These are phyloP conservation scores for Suncus etruscus DNA, from an alignment of 2,113 vertebrate species.

Conservation along the genomic window DNA sequence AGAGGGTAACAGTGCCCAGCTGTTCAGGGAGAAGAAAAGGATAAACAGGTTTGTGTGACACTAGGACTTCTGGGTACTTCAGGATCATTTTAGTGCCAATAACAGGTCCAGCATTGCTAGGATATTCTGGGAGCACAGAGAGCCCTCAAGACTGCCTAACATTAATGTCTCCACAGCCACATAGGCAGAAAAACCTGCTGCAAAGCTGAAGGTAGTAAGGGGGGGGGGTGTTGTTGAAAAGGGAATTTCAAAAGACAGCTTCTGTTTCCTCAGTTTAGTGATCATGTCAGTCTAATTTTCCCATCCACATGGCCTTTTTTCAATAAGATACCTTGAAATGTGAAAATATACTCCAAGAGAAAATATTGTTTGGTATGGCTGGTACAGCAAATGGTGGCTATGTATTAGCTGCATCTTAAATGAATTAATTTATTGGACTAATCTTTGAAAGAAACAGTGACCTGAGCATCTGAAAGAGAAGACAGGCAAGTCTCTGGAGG, in stretches of 20 bases:
- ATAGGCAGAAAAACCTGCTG: not conserved
- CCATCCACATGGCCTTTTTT: not conserved
- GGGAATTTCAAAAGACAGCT: not conserved
- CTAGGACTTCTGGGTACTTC: not conserved
- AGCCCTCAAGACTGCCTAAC: not conserved
- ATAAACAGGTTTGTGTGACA: not conserved
- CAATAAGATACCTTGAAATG: not conserved
- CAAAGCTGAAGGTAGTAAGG: not conserved
- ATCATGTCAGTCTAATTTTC: not conserved
- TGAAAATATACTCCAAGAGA: slow-evolving; percentile 17
- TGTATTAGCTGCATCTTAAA: not conserved
- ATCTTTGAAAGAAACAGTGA: not conserved
- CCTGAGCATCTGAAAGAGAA: not conserved
- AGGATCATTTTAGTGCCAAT: not conserved
- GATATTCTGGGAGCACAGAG: not conserved
- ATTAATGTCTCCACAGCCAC: not conserved
- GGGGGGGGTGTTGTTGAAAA: not conserved
- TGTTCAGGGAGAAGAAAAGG: not conserved
- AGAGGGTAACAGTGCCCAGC: not conserved
- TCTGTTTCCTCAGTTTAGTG: not conserved
- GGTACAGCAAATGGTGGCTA: not conserved
- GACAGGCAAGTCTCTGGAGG: not conserved
- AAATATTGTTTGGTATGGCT: not conserved
- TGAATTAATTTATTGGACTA: not conserved
- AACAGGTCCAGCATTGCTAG: not conserved